These are phyloP conservation scores for Patella depressa DNA, from an alignment of 2,888 invertebrate species.

Conservation along the genomic window DNA sequence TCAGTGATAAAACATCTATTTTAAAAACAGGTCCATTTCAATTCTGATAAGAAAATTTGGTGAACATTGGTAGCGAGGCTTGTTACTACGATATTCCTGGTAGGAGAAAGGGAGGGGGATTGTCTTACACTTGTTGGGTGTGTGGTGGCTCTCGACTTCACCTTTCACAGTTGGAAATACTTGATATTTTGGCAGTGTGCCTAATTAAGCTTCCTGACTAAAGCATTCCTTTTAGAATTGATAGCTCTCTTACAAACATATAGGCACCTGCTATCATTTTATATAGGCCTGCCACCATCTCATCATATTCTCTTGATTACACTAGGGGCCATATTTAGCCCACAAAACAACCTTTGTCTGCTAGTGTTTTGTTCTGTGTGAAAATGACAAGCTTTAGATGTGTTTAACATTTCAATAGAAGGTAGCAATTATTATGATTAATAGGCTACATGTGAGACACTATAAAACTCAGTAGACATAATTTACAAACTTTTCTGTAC, in stretches of 20 bases:
- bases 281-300: conserved; percentile 16
- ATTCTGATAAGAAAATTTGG: conserved; percentile 21
- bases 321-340: conserved; percentile 26
- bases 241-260: conserved; percentile 21
- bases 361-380: conserved; percentile 12
- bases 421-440: conserved; percentile 10
- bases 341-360: neutral
- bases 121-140: conserved; percentile 23
- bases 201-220: conserved; percentile 27
- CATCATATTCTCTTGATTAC: conserved; percentile 11
- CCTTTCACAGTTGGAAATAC: conserved; percentile 30
- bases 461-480: neutral
- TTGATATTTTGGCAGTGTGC: conserved; percentile 29
- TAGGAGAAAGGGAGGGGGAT: conserved; percentile 7
- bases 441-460: conserved; percentile 9
- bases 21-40: conserved; percentile 21
- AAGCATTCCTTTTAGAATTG: conserved; percentile 25
- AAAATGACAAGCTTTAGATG: conserved; percentile 12
- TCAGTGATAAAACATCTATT: conserved; percentile 12
- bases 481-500: neutral
- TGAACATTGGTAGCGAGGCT: conserved; percentile 11
- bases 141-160: conserved; percentile 19
- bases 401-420: conserved; percentile 10
- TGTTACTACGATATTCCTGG: conserved; percentile 17
- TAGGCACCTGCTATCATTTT: conserved; percentile 24